Evolutionary conservation across 1,140 invertebrate genomes (phyloP), one percentile per base, ranked within the genome.

Genomic region (Camponotus pennsylvanicus): DNA sequence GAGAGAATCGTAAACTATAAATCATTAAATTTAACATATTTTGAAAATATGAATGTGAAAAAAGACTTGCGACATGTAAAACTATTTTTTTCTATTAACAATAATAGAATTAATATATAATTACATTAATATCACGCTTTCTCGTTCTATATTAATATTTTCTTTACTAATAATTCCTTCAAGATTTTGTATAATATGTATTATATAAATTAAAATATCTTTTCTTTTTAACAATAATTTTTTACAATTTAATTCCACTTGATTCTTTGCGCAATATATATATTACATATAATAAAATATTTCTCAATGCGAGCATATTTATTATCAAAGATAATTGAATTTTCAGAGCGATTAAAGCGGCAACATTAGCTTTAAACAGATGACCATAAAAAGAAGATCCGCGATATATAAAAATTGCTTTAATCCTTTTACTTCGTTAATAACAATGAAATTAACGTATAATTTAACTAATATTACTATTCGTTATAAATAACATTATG

Each of bases 381-480:
- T n/a, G n/a, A 66, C 3, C n/a, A 70, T 34, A 69, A 69, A 21
- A 8, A 42, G 40, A 15, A 49, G 11, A 55, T 49, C n/a, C 13
- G 8, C 18, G 42, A 69, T 13, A 69, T n/a, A 13, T 69, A 9
- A 21, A 21, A 80, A 70, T 80, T 27, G 9, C 15, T 57, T 21
- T 40, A 40, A 15, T 18, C 7, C 13, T 21, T 80, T 67, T 67
- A 57, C 18, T 0, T 1, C 18, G 18, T 11, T 69, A 52, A 55
- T 73, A 59, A 71, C 13, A 61, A 32, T 5, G 4, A 34, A 59
- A 73, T 82, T 73, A 1, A n/a, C 45, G 32, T 59, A 37, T 37
- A 59, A 85, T 85, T 45, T 42, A 9, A 3, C 4, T 79, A 34
- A 55, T 42, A 52, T 42, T 63, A 40, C 11, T 49, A 32, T 18